Conservation (phyloP, 2,113 vertebrate species). For the Aphelocoma coerulescens region DNA sequence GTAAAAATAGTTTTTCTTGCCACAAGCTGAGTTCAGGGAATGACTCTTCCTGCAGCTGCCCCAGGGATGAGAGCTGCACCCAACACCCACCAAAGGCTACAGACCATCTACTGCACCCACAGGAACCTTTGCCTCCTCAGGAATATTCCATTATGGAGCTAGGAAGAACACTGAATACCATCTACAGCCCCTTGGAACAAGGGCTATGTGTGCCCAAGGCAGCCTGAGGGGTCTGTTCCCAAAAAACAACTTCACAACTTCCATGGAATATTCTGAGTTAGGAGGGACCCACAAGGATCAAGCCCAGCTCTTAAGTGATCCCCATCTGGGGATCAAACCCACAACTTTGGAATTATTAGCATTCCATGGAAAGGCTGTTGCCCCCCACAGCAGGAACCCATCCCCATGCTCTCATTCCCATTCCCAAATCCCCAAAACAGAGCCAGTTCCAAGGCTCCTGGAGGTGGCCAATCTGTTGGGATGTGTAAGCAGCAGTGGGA, state of each 20-base stretch:
- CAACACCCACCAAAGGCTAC: neutral
- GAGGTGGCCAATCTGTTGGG: neutral
- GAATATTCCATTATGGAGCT: accelerated
- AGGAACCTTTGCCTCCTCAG: neutral
- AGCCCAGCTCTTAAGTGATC: too few relatives aligned
- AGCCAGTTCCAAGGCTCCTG: neutral
- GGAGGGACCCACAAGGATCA: neutral
- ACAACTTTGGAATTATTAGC: neutral
- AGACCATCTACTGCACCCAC: neutral
- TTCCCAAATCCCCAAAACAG: accelerated
- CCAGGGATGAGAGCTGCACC: neutral
- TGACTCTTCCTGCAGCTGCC: accelerated
- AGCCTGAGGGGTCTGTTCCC: neutral
- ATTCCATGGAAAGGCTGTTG: neutral
- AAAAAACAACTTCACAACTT: accelerated
- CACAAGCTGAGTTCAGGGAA: accelerated
- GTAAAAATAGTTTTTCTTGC: neutral
- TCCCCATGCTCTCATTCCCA: neutral
- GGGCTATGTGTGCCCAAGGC: neutral
- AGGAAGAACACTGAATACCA: neutral
- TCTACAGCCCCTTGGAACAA: accelerated
- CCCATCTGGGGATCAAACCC: neutral
- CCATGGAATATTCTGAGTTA: accelerated
- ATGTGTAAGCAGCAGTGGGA: neutral
- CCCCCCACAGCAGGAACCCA: neutral